Conservation (phyloP, 1,140 invertebrate species). For the Pseudomyrmex flavicornis region DNA sequence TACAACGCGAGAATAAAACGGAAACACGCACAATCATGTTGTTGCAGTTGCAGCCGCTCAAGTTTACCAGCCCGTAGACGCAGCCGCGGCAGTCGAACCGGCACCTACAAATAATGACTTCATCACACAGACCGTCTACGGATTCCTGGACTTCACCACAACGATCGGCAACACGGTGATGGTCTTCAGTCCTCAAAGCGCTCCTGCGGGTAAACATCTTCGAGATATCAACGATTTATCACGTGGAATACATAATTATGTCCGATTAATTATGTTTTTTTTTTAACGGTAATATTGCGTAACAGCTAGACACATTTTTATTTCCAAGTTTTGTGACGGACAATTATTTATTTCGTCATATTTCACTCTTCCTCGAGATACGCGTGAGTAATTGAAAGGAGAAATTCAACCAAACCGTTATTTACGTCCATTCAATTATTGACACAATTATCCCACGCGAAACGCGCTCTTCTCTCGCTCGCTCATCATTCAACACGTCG, state of each 20-base stretch:
- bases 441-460: not conserved
- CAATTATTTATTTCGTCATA: not conserved
- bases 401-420: not conserved
- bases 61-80: slow-evolving; percentile 75
- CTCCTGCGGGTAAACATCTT: slow-evolving; percentile 84
- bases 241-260: not conserved
- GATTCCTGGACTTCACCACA: slow-evolving; percentile 95
- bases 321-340: too few relatives aligned
- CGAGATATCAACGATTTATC: not conserved
- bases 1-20: not conserved
- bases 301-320: too few relatives aligned
- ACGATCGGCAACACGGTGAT: slow-evolving; percentile 95
- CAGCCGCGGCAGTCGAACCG: slow-evolving; percentile 59
- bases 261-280: too few relatives aligned
- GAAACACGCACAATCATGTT: not conserved
- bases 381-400: not conserved
- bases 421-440: not conserved
- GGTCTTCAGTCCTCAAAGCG: slow-evolving; percentile 94
- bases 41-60: slow-evolving; percentile 78
- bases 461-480: too few relatives aligned
- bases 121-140: slow-evolving; percentile 94
- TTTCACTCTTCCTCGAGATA: not conserved
- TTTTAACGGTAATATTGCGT: too few relatives aligned
- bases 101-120: slow-evolving; percentile 79
- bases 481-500: not conserved